Conservation (phyloP, 1,140 invertebrate genomes). For the Saccostrea glomerata region DNA sequence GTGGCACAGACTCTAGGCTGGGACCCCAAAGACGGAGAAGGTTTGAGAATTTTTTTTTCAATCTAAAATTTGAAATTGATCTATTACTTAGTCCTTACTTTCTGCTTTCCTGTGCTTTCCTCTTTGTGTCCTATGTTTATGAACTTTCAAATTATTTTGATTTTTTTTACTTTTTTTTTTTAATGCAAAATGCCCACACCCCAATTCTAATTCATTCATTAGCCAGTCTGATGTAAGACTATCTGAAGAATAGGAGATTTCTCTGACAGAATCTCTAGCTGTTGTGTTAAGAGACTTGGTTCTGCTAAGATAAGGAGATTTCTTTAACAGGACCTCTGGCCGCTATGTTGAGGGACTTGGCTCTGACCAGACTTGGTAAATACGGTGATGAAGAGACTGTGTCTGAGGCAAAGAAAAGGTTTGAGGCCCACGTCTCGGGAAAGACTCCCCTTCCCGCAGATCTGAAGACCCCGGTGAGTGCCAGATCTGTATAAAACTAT, state of each 20-base stretch:
- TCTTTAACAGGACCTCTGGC: constrained; percentile 85
- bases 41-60: constrained; percentile 55
- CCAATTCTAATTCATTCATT: no score
- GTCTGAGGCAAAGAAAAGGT: constrained; percentile 85
- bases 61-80: no score
- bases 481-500: neutral
- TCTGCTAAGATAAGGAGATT: neutral
- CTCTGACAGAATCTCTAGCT: no score
- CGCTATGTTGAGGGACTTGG: constrained; percentile 90
- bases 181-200: no score
- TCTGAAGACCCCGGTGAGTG: constrained; percentile 86
- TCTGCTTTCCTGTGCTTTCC: no score
- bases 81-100: no score
- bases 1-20: constrained; percentile 88
- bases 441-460: constrained; percentile 89
- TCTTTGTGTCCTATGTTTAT: no score
- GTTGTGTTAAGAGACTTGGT: no score
- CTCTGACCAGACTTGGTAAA: constrained; percentile 89
- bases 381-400: constrained; percentile 89
- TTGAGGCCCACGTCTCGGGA: constrained; percentile 85
- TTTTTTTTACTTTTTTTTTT: no score
- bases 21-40: constrained; percentile 76
- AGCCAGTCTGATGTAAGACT: no score
- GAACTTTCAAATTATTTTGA: no score
- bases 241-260: no score